Evolutionary conservation across 2,888 invertebrate genomes (phyloP).

Genomic region (Notodonta ziczac): DNA sequence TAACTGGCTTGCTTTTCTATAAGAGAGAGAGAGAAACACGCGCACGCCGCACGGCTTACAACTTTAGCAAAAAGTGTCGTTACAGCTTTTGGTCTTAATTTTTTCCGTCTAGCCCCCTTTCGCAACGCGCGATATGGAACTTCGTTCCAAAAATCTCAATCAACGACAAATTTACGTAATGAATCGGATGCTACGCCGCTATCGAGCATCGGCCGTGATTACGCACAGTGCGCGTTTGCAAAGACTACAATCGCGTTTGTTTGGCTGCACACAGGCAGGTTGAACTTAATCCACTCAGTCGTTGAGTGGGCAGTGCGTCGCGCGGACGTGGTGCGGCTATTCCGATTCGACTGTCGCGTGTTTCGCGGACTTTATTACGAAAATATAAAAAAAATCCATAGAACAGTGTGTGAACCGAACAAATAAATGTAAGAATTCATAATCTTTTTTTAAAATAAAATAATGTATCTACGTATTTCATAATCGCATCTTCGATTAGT

Average conservation of each 20-base stretch:
- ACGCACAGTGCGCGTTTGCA: background rate
- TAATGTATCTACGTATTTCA: background rate
- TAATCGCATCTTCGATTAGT: background rate
- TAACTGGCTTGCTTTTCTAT: too few relatives aligned
- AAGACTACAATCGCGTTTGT: background rate
- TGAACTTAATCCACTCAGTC: background rate
- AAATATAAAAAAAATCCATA: background rate
- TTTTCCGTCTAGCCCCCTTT: too few relatives aligned
- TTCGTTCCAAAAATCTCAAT: too few relatives aligned
- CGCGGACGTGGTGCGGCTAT: background rate
- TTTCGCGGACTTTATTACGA: slow-evolving; percentile 5
- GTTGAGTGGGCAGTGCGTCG: background rate
- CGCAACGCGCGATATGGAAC: too few relatives aligned
- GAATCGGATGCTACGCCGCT: too few relatives aligned
- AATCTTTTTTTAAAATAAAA: background rate
- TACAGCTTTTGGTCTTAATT: too few relatives aligned
- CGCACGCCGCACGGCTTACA: too few relatives aligned
- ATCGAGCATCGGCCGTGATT: too few relatives aligned
- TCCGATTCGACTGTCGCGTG: background rate
- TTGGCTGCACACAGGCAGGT: background rate
- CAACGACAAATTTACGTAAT: too few relatives aligned
- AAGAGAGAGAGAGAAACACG: too few relatives aligned
- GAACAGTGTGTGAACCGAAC: background rate
- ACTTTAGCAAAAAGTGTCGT: too few relatives aligned
- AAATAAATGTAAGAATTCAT: background rate